These are phyloP conservation scores for Caerostris darwini DNA, from an alignment of 1,140 invertebrate genomes.

Conservation along the genomic window DNA sequence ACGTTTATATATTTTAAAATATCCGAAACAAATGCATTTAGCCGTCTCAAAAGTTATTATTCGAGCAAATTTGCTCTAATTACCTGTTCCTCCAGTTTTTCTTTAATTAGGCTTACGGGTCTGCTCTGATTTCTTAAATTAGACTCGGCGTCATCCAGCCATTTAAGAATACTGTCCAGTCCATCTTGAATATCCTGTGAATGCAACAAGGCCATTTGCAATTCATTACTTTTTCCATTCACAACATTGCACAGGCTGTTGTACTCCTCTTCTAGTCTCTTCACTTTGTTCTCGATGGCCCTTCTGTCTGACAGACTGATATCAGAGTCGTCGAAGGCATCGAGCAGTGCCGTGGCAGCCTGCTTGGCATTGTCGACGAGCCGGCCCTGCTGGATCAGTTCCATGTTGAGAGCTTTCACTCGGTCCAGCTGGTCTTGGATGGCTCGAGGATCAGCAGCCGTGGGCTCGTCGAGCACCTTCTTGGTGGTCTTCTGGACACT, in stretches of 20 bases:
- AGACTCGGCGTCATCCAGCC: slow-evolving; percentile 92
- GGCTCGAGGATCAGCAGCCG: slow-evolving; percentile 92
- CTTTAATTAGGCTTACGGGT: slow-evolving; percentile 93
- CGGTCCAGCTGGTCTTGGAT: slow-evolving; percentile 93
- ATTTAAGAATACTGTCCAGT: slow-evolving; percentile 90
- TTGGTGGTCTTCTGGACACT: slow-evolving; percentile 90
- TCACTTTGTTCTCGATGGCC: slow-evolving; percentile 89
- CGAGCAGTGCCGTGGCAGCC: slow-evolving; percentile 87
- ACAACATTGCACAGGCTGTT: slow-evolving; percentile 87
- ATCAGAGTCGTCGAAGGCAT: slow-evolving; percentile 87
- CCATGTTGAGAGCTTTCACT: slow-evolving; percentile 92
- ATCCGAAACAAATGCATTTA: neutral
- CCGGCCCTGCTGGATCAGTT: slow-evolving; percentile 91
- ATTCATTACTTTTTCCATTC: slow-evolving; percentile 89
- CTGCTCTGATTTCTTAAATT: slow-evolving; percentile 88
- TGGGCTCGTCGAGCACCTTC: slow-evolving; percentile 89
- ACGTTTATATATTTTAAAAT: neutral
- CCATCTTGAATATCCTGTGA: slow-evolving; percentile 97
- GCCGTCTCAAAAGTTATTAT: too few relatives aligned
- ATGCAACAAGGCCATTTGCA: slow-evolving; percentile 94
- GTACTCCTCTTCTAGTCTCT: slow-evolving; percentile 90
- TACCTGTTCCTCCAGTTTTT: slow-evolving; percentile 91
- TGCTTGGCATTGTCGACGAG: slow-evolving; percentile 91
- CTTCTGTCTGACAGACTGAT: slow-evolving; percentile 89
- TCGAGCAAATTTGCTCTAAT: neutral